Evolutionary conservation across 2,888 invertebrate genomes (phyloP), one percentile per base, ranked within the genome.

Genomic region (Tetragnatha montana): DNA sequence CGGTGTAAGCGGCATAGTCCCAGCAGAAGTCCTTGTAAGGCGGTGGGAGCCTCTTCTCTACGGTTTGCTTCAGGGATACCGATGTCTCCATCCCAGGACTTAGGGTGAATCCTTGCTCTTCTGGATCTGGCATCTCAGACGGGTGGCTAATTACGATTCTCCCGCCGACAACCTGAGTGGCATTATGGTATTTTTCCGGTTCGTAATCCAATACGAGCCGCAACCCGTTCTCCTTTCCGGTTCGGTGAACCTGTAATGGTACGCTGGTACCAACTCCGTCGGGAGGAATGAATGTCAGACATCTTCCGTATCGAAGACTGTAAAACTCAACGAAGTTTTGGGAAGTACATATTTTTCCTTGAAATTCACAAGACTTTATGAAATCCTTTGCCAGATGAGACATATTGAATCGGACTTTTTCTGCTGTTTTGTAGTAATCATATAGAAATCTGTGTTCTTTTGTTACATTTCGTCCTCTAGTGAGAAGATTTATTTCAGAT

Each of bases 111-210:
- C 89, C 89, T 4, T 17, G 17, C 17, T 86, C 81, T 19, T 81
- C 86, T 14, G 89, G 86, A n/a, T 81, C 76, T 6, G 86, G 86
- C 0, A 12, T 47, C 12, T 91, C 91, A 12, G 82, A 81, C 12
- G 89, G 87, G 70, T 90, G 60, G 81, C 91, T 91, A 14, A 92
- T 87, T 71, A 91, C 80, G 10, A 92, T 87, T 12, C 90, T 68
- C 17, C 89, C 89, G 6, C 92, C 92, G n/a, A 91, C 73, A 19
- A 87, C 83, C 49, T 81, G 69, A n/a, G 92, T 89, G 1, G 89
- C 60, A 7, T 79, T 70, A 3, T 91, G 8, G 49, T 92, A 92
- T 0, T 4, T 60, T 60, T 60, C 3, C 14, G 1, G 1, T 49
- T 90, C 87, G 12, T 83, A 71, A 3, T 82, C 71, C 10, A 91